phyloP scores from a whole-genome alignment of 2,888 invertebrate species.

The Chesias legatella region DNA sequence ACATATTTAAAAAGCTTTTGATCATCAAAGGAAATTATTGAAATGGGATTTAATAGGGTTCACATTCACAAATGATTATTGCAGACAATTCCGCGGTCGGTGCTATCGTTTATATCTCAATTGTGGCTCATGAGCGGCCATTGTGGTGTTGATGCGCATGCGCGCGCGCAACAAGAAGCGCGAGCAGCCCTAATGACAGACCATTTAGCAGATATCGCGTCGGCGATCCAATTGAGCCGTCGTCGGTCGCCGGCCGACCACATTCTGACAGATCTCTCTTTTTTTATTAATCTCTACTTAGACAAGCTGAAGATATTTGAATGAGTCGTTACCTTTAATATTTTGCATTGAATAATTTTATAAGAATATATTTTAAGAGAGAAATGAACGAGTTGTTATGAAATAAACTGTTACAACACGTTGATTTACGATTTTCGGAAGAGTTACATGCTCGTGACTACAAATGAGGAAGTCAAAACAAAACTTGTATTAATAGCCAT shows the following conservation, averaged over 20 bases:
- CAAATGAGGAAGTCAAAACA: constrained; percentile 20
- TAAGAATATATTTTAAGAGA: background rate
- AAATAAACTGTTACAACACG: constrained; percentile 11
- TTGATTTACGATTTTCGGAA: constrained; percentile 20
- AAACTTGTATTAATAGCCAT: constrained; percentile 5
- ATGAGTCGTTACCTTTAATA: constrained; percentile 9
- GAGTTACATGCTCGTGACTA: constrained; percentile 17
- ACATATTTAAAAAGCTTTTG: background rate
- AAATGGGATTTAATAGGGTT: constrained; percentile 12
- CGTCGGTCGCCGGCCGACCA: constrained; percentile 20
- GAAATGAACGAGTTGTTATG: background rate
- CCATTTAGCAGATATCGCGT: constrained; percentile 53
- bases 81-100: constrained; percentile 23
- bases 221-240: constrained; percentile 54
- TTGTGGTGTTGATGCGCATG: constrained; percentile 45
- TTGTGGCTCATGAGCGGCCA: constrained; percentile 49
- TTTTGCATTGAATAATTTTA: constrained; percentile 10
- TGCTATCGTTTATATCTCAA: constrained; percentile 47
- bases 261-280: constrained; percentile 48
- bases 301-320: constrained; percentile 30
- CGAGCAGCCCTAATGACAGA: constrained; percentile 54
- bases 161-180: constrained; percentile 39
- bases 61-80: constrained; percentile 16
- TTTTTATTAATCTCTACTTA: constrained; percentile 44
- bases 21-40: constrained; percentile 3